phyloP scores from a whole-genome alignment of 2,888 invertebrate genomes.

The Epinotia bilunana region DNA sequence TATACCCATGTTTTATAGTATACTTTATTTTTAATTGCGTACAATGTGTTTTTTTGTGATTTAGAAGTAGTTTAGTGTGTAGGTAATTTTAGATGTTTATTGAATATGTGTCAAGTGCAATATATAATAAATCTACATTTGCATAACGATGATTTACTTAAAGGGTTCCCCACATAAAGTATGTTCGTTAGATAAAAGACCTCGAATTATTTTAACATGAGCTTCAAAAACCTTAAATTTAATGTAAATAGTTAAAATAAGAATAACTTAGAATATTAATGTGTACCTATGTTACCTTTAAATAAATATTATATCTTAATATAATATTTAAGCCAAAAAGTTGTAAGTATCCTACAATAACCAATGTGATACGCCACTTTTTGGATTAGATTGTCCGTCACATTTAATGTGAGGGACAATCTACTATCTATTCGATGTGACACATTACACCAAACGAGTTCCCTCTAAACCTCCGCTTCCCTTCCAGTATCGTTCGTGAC shows the following conservation, averaged over 20 bases:
- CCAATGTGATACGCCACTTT: neutral
- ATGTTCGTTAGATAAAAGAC: no score
- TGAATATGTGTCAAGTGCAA: constrained; percentile 4
- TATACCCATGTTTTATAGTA: neutral
- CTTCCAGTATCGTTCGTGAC: constrained; percentile 40
- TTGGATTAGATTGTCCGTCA: neutral
- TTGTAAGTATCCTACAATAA: neutral
- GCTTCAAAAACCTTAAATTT: neutral
- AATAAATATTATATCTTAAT: no score
- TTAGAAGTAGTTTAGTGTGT: neutral
- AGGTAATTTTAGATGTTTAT: neutral
- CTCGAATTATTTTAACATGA: neutral
- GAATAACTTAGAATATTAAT: neutral
- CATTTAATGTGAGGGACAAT: no score
- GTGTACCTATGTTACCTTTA: no score
- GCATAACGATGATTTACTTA: neutral
- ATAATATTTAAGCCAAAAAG: neutral
- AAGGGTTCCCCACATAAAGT: no score
- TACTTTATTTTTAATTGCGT: neutral
- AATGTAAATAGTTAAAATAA: neutral
- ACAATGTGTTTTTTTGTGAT: neutral
- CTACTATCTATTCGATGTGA: no score
- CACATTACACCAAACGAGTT: neutral
- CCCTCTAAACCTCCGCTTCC: neutral
- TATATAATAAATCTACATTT: constrained; percentile 15